Conservation (phyloP, 2,113 vertebrate genomes). For the Typhlomys cinereus region DNA sequence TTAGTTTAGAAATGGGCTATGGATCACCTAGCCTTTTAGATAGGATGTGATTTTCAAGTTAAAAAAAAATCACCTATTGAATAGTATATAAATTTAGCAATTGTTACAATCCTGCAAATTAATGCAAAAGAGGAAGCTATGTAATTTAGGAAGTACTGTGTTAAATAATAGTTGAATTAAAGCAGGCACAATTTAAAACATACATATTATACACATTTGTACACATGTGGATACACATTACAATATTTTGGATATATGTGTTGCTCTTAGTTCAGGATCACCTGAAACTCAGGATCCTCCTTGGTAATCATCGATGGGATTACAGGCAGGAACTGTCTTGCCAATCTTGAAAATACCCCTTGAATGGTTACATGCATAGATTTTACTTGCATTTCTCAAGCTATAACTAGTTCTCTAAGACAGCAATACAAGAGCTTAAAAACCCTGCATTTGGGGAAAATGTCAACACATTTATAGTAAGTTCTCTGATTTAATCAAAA, state of each 20-base stretch:
- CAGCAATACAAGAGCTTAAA: background rate
- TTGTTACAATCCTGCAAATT: constrained; percentile 11
- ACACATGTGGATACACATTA: too few relatives aligned
- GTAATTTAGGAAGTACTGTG: background rate
- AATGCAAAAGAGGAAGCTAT: constrained; percentile 22
- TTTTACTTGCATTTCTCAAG: constrained; percentile 28
- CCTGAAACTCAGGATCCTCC: background rate
- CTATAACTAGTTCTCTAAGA: background rate
- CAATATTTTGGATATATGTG: too few relatives aligned
- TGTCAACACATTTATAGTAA: background rate
- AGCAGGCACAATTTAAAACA: constrained; percentile 4
- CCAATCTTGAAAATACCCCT: background rate
- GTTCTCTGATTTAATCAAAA: constrained; percentile 16
- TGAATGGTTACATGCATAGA: background rate
- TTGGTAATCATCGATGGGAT: background rate
- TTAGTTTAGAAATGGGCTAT: constrained; percentile 13
- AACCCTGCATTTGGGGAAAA: background rate
- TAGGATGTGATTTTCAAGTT: background rate
- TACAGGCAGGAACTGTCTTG: background rate
- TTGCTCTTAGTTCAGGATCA: background rate
- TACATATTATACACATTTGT: too few relatives aligned
- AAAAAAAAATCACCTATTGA: too few relatives aligned
- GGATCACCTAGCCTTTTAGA: background rate
- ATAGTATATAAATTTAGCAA: background rate
- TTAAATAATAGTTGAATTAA: constrained; percentile 26